Evolutionary conservation across 2,888 invertebrate species (phyloP), one percentile per base, ranked within the genome.

Genomic region (Tetramorium bicarinatum): DNA sequence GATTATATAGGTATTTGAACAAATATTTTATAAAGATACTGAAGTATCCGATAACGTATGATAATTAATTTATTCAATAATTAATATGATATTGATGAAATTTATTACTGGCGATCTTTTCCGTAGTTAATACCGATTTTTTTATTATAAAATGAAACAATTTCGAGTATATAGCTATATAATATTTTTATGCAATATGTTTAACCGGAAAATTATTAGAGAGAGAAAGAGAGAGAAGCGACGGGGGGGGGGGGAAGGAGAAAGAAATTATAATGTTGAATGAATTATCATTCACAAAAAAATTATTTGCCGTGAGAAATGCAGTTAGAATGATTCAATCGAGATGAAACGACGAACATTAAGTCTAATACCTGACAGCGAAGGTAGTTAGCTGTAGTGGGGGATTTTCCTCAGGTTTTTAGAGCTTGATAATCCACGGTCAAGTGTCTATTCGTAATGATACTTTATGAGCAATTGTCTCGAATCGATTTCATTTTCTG

Each of bases 361-460:
- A 84, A 84, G 75, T 86, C 82, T 87, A 89, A 90, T 84, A 84
- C 82, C 52, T 82, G 84, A 66, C 72, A 69, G 76, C 84, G 81
- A 72, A 83, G 64, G 85, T 64, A 41, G 82, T 82, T 85, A 82
- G 88, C 82, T 86, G 41, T 41, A 72, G 84, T 72, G 82, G 82
- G 62, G 76, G 85, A 87, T 85, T 89, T 89, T 87, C 84, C 83
- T 69, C 76, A 74, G 84, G 79, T 84, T 85, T 87, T 83, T 72
- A 83, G 66, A 77, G 74, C 85, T 88, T 85, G 83, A 88, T 88
- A 88, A 90, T 71, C 83, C 82, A 88, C 82, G 85, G 85, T 89
- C 84, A 90, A 89, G 87, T 87, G 79, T 77, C 85, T 87, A 87
- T 88, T 87, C 83, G 87, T 89, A 89, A 89, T 88, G 87, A 89